phyloP scores from a whole-genome alignment of 2,888 invertebrate species.

The Dasypogon diadema region DNA sequence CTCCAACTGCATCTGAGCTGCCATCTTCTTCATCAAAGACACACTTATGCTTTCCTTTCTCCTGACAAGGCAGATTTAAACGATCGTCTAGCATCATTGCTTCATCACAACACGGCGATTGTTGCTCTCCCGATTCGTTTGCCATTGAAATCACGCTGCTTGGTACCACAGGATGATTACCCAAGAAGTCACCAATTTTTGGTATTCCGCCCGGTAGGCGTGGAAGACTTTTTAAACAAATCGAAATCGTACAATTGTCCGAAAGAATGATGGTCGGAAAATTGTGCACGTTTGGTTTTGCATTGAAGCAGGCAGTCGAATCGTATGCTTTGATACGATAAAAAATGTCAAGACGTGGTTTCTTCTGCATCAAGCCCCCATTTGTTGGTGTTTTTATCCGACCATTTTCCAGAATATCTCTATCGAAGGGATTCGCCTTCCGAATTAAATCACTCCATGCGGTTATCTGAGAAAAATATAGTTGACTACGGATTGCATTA shows the following conservation, averaged over 20 bases:
- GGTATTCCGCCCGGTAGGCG: slow-evolving; percentile 81
- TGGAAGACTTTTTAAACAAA: slow-evolving; percentile 78
- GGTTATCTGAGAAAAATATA: slow-evolving; percentile 96
- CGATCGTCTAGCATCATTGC: slow-evolving; percentile 53
- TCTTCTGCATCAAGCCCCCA: slow-evolving; percentile 52
- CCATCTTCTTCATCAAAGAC: slow-evolving; percentile 79
- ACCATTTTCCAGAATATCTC: slow-evolving; percentile 67
- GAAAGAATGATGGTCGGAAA: slow-evolving; percentile 67
- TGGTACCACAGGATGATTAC: slow-evolving; percentile 26
- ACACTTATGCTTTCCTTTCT: slow-evolving; percentile 83
- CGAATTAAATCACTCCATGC: slow-evolving; percentile 79
- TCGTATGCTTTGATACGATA: slow-evolving; percentile 67
- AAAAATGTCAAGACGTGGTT: slow-evolving; percentile 67
- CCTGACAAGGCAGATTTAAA: slow-evolving; percentile 70
- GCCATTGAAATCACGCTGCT: slow-evolving; percentile 12
- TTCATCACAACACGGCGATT: slow-evolving; percentile 37
- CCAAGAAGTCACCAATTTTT: slow-evolving; percentile 61
- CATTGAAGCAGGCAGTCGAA: slow-evolving; percentile 64
- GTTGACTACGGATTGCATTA: slow-evolving; percentile 92
- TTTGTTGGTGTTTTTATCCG: slow-evolving; percentile 63
- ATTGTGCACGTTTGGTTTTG: slow-evolving; percentile 67
- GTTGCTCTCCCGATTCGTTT: slow-evolving; percentile 49
- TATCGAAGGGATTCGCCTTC: slow-evolving; percentile 62
- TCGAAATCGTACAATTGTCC: slow-evolving; percentile 66
- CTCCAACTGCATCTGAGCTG: slow-evolving; percentile 32